Conservation (phyloP, 92 coral and sea anemone genomes). For the Scolanthus callimorphus region DNA sequence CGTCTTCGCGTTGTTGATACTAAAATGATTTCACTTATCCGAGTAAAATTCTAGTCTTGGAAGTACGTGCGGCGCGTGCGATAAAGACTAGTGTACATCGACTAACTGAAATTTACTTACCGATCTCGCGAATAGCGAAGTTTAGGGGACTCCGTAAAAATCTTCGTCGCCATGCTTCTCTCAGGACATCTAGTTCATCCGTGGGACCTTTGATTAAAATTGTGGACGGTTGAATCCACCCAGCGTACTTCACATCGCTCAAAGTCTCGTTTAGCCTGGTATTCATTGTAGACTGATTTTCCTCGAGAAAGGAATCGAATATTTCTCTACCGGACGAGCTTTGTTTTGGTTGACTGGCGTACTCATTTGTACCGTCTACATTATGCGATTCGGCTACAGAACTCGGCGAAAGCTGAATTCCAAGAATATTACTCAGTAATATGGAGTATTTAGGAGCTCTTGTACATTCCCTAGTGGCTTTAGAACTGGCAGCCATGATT, state of each 20-base stretch:
- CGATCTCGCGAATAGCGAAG: conserved; percentile 78
- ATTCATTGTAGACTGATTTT: conserved; percentile 58
- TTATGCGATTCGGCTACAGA: conserved; percentile 25
- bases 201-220: conserved; percentile 87
- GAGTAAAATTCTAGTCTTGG: too few species aligned
- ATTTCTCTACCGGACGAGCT: conserved; percentile 31
- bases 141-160: conserved; percentile 80
- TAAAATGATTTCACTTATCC: too few species aligned
- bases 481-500: conserved; percentile 44
- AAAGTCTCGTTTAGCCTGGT: conserved; percentile 76
- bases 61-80: too few species aligned
- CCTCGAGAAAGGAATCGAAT: conserved; percentile 70
- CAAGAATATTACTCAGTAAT: conserved; percentile 63
- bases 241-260: conserved; percentile 76
- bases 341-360: conserved; percentile 25
- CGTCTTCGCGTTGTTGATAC: too few species aligned
- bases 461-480: conserved; percentile 44
- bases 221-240: conserved; percentile 89
- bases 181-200: conserved; percentile 82
- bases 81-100: too few species aligned
- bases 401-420: conserved; percentile 55
- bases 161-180: conserved; percentile 89
- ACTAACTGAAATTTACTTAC: conserved; percentile 46
- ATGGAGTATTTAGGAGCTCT: conserved; percentile 70
- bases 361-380: conserved; percentile 12